phyloP scores from a whole-genome alignment of 2,888 invertebrate genomes.

The Hydrotaea diabolus region DNA sequence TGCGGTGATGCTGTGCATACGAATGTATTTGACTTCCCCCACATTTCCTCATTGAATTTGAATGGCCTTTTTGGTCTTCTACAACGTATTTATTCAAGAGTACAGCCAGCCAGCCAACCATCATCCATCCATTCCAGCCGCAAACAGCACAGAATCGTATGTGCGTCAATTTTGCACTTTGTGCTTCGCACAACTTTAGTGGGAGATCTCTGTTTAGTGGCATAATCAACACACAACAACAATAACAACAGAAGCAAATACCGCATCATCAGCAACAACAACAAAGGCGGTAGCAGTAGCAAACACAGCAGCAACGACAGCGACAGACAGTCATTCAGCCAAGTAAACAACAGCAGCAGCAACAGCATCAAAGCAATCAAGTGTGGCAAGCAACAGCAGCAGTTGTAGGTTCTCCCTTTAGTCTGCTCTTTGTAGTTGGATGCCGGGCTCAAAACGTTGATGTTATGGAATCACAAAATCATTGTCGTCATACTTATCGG shows the following conservation, averaged over 20 bases:
- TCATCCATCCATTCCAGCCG: too few species aligned
- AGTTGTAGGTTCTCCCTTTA: not conserved
- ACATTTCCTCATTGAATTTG: conserved; percentile 43
- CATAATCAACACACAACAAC: conserved; percentile 17
- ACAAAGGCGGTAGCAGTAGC: too few species aligned
- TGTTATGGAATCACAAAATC: conserved; percentile 4
- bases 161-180: conserved; percentile 56
- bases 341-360: not conserved
- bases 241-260: conserved; percentile 10
- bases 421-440: not conserved
- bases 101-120: not conserved
- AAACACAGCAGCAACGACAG: conserved; percentile 7
- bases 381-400: not conserved
- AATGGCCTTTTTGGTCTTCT: not conserved
- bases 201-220: conserved; percentile 59
- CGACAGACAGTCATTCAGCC: conserved; percentile 3
- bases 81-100: not conserved
- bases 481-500: not conserved
- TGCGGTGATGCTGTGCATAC: not conserved
- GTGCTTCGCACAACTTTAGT: conserved; percentile 43
- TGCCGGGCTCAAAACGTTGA: not conserved
- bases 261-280: not conserved
- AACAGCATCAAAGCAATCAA: conserved; percentile 20
- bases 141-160: not conserved
- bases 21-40: not conserved